A percentile compares a stretch with the other conserved stretches of the same genome.
These are phyloP conservation scores for Limnothrissa miodon DNA, from an alignment of 2,113 vertebrate genomes.

Conservation along the genomic window DNA sequence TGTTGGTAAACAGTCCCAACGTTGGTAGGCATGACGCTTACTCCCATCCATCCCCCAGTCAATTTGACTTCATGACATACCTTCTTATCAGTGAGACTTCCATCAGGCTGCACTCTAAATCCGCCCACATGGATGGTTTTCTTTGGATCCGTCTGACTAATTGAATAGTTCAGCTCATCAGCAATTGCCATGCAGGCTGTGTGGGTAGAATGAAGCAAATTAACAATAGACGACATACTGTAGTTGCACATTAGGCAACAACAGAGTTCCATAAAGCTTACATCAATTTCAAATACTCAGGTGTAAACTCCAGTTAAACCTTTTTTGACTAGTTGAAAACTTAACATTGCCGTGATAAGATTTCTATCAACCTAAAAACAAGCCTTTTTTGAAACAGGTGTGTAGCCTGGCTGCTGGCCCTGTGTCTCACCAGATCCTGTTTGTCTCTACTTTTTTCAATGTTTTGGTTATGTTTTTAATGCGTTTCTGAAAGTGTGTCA, in stretches of 20 bases:
- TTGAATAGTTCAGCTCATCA: conserved; percentile 76
- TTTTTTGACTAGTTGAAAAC: no score
- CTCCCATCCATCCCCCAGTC: background rate
- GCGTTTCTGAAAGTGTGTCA: no score
- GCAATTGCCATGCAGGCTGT: conserved; percentile 78
- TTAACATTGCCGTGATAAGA: background rate
- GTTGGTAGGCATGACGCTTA: background rate
- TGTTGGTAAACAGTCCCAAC: background rate
- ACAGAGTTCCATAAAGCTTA: no score
- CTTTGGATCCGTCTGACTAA: conserved; percentile 84
- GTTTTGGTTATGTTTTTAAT: no score
- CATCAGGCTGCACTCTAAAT: conserved; percentile 83
- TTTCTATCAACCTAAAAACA: no score
- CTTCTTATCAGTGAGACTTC: conserved; percentile 84
- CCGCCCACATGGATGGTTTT: conserved; percentile 84
- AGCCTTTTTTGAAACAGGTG: no score
- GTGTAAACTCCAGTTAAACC: no score
- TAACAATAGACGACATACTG: background rate
- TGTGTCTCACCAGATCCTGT: no score
- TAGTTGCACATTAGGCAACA: background rate
- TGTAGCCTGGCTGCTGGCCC: no score
- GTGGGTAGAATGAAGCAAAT: conserved; percentile 22
- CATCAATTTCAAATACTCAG: no score
- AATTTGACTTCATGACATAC: conserved; percentile 61
- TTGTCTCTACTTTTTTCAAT: no score